These are phyloP conservation scores for Onychostoma macrolepis DNA, from an alignment of 2,113 vertebrate genomes.

Conservation along the genomic window DNA sequence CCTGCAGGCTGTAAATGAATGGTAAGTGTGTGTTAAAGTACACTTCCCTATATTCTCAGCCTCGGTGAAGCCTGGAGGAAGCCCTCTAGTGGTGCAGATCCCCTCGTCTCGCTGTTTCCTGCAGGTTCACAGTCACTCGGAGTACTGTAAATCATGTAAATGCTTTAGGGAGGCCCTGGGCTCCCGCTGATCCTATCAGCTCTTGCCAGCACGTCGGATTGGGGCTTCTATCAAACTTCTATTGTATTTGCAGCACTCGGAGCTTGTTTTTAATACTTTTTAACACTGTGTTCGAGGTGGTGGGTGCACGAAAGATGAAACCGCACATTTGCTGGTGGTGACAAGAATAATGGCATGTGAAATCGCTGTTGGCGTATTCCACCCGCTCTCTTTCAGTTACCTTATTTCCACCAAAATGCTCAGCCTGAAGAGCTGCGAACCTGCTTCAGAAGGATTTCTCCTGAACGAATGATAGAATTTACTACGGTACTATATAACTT, in stretches of 20 bases:
- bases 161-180: slow-evolving; percentile 9
- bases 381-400: neutral
- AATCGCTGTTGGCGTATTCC: neutral
- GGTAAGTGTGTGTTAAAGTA: neutral
- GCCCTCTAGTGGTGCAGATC: slow-evolving; percentile 32
- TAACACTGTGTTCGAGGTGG: slow-evolving; percentile 2
- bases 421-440: neutral
- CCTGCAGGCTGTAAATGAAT: neutral
- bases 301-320: neutral
- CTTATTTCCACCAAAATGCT: neutral
- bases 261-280: slow-evolving; percentile 18
- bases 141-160: slow-evolving; percentile 17
- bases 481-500: neutral
- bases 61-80: neutral
- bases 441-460: neutral
- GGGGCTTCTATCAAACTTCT: neutral
- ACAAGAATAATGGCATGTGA: slow-evolving; percentile 17
- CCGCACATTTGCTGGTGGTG: neutral
- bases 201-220: neutral
- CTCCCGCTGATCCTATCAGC: slow-evolving; percentile 11
- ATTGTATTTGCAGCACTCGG: neutral
- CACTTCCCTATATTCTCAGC: neutral
- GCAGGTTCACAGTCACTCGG: slow-evolving; percentile 4
- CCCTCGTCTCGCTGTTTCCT: neutral
- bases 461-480: neutral